Percentiles rank a stretch among this genome's conserved stretches.
These are phyloP conservation scores for Epirrhoe tristata DNA, from an alignment of 2,888 invertebrate genomes.

Conservation along the genomic window DNA sequence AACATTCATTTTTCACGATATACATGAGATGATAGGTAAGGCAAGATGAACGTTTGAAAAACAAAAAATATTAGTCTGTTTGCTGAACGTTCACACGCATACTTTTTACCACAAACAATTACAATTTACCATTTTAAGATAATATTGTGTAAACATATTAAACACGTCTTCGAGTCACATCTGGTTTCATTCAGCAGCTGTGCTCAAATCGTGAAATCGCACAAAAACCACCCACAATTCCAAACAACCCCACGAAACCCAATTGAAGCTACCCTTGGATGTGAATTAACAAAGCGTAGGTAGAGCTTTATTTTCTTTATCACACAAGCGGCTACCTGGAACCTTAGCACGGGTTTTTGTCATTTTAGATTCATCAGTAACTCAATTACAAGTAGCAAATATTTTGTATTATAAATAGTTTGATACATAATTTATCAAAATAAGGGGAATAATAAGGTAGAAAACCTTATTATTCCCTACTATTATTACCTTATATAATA, in stretches of 20 bases:
- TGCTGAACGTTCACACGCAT: no score
- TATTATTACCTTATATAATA: no score
- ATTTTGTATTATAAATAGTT: not conserved
- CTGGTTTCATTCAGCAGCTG: constrained; percentile 67
- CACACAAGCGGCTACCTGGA: constrained; percentile 18
- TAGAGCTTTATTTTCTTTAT: constrained; percentile 50
- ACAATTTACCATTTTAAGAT: no score
- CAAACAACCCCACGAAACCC: constrained; percentile 52
- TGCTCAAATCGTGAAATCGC: constrained; percentile 48
- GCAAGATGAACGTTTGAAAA: no score
- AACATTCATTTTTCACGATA: no score
- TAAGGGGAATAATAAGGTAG: no score
- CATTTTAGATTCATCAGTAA: no score
- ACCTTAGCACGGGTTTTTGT: not conserved
- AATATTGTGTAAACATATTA: not conserved
- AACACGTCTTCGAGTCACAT: constrained; percentile 51
- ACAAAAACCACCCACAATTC: constrained; percentile 51
- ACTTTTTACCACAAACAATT: no score
- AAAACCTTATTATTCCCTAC: no score
- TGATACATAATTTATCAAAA: no score
- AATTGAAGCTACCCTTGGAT: constrained; percentile 62
- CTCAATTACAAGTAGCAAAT: not conserved
- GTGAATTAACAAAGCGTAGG: constrained; percentile 54
- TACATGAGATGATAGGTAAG: no score
- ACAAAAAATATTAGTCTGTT: no score